These are phyloP conservation scores for Acanthochromis polyacanthus DNA, from an alignment of 2,113 vertebrate genomes.

Conservation along the genomic window DNA sequence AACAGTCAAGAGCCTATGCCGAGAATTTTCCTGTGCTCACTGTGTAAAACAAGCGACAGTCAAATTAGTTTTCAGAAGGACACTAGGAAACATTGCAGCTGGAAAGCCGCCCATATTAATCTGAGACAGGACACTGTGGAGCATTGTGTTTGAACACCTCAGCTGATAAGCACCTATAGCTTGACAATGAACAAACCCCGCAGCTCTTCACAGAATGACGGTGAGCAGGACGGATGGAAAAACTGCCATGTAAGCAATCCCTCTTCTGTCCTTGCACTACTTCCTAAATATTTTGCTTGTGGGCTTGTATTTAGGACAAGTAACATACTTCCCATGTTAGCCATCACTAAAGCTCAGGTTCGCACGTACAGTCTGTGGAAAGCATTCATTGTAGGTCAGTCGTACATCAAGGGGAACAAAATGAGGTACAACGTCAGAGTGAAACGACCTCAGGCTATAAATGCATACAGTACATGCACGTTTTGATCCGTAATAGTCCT, in stretches of 20 bases:
- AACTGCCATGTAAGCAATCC: background rate
- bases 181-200: constrained; percentile 18
- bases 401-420: constrained; percentile 15
- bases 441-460: constrained; percentile 32
- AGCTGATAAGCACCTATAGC: constrained; percentile 26
- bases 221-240: background rate
- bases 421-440: constrained; percentile 4
- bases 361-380: constrained; percentile 4
- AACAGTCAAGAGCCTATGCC: background rate
- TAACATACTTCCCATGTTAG: background rate
- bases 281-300: constrained; percentile 15
- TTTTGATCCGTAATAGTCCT: constrained; percentile 27
- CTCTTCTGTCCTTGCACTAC: background rate
- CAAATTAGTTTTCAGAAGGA: constrained; percentile 9
- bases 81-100: constrained; percentile 7
- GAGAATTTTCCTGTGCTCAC: constrained; percentile 4
- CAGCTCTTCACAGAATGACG: background rate
- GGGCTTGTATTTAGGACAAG: background rate
- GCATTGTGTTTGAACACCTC: constrained; percentile 38
- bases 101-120: constrained; percentile 25
- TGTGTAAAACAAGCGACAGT: constrained; percentile 2
- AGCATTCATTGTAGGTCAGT: constrained; percentile 18
- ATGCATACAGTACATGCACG: constrained; percentile 10
- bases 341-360: background rate
- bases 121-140: constrained; percentile 11